Conservation (phyloP, 2,888 invertebrate genomes). For the Polia nebulosa region DNA sequence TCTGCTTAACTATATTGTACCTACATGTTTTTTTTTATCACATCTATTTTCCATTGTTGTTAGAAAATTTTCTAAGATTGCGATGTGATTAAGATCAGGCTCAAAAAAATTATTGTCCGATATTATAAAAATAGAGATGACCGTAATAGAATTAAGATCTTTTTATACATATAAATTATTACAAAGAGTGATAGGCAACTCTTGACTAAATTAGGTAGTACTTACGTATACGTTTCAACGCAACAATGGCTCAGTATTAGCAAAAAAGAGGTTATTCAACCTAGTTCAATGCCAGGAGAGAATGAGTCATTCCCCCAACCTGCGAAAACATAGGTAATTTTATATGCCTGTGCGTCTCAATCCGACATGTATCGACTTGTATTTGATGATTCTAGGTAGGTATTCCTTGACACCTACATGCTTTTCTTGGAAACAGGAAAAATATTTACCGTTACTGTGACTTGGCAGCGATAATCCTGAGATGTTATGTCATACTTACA, state of each 20-base stretch:
- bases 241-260: constrained; percentile 13
- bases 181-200: constrained; percentile 7
- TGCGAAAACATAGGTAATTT: constrained; percentile 36
- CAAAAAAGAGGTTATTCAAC: constrained; percentile 68
- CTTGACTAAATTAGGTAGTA: not conserved
- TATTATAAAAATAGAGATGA: constrained; percentile 2
- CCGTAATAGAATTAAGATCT: not conserved
- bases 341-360: constrained; percentile 14
- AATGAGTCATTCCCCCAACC: constrained; percentile 62
- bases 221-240: constrained; percentile 26
- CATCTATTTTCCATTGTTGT: not conserved
- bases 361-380: constrained; percentile 32
- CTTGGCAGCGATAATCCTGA: constrained; percentile 22
- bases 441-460: constrained; percentile 20
- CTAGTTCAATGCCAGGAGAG: constrained; percentile 62
- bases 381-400: constrained; percentile 20
- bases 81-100: constrained; percentile 12
- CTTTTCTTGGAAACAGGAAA: constrained; percentile 24
- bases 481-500: constrained; percentile 28
- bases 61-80: constrained; percentile 1
- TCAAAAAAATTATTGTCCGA: not conserved
- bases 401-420: constrained; percentile 7
- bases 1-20: not conserved
- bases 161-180: not conserved
- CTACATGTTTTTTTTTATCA: not conserved